Base-by-base conservation (phyloP, 2,888 invertebrate genomes). In the Philaethria dido region DNA sequence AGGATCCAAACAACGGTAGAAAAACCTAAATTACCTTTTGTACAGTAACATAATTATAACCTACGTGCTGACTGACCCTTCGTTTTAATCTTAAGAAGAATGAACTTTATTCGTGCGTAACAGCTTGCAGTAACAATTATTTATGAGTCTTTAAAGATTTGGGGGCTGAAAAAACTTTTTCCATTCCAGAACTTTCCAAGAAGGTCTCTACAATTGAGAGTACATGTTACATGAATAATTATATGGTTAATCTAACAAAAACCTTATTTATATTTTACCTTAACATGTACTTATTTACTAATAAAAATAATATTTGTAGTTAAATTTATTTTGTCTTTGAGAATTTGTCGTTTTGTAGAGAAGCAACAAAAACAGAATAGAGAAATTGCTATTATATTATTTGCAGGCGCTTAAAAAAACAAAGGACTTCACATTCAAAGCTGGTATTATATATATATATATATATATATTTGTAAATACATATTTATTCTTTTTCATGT, bases 81-180 rank as follows among this genome's bases (percentile, higher is more conserved):
- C 82, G 77, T 80, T 83, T 80, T 82, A 80, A 83, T 82, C 82
- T 79, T 70, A 75, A 74, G 75, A 80, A 80, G 79, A 76, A 82
- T 77, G 75, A 78, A 82, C 78, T 80, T 79, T 79, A 81, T 74
- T 79, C 90, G 90, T 90, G 92, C 92, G 91, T 86, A 92, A 89
- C 92, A 92, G 89, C 89, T 89, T 89, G 89, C 84, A 77, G 80
- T 83, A 83, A 85, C 89, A 88, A 88, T 86, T 91, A 92, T 92
- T 92, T 92, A 92, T 88, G 83, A 80, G 66, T 62, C 69, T 60
- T 66, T 80, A 81, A 80, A 87, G 87, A 89, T 89, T 89, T 85
- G 72, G 81, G 81, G 83, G 83, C 85, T 85, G 85, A 86, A 84
- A 88, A 88, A 91, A 91, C 81, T 90, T 92, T 91, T 88, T 87